Evolutionary conservation across 2,113 vertebrate species (phyloP).

Genomic region (Ammodytes dubius): DNA sequence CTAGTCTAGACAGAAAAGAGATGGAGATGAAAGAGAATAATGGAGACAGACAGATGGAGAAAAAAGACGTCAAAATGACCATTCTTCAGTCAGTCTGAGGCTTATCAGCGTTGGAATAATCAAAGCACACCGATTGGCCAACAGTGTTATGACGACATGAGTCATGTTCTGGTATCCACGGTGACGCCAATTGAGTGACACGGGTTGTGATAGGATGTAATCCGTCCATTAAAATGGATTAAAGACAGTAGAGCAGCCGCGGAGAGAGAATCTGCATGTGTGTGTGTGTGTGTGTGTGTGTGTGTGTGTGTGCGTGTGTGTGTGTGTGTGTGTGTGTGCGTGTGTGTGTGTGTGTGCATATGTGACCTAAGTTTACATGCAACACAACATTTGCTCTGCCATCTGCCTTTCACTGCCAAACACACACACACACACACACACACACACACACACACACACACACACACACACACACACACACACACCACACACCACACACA

Average conservation of each 20-base stretch:
- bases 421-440: constrained; percentile 25
- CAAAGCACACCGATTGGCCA: constrained; percentile 63
- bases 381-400: constrained; percentile 55
- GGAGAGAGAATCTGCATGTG: constrained; percentile 48
- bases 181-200: constrained; percentile 73
- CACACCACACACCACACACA: constrained; percentile 19
- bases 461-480: constrained; percentile 11
- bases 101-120: constrained; percentile 77
- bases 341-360: constrained; percentile 32
- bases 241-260: constrained; percentile 72
- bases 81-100: constrained; percentile 54
- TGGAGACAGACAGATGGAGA: background rate
- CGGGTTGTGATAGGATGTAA: constrained; percentile 74
- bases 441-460: constrained; percentile 7
- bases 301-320: constrained; percentile 25
- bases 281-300: constrained; percentile 25
- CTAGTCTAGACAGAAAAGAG: constrained; percentile 3
- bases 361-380: constrained; percentile 63
- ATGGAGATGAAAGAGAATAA: constrained; percentile 11
- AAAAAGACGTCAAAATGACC: constrained; percentile 63
- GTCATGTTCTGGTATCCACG: constrained; percentile 73
- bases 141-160: constrained; percentile 65
- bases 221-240: constrained; percentile 84
- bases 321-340: constrained; percentile 26
- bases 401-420: constrained; percentile 62